Evolutionary conservation across 2,888 invertebrate species (phyloP).

Genomic region (Augochlorella aurata): DNA sequence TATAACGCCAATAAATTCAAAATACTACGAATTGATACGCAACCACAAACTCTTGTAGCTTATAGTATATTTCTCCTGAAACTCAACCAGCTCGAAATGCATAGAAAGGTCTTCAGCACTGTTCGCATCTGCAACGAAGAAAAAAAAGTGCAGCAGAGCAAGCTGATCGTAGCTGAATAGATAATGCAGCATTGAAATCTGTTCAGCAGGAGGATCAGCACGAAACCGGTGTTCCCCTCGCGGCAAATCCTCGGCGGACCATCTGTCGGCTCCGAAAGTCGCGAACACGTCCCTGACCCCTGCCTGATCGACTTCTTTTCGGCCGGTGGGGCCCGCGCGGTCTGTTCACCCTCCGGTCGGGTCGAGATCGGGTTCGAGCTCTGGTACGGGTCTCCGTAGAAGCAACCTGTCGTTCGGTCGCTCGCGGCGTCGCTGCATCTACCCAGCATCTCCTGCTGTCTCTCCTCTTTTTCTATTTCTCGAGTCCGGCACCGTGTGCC

Average conservation of each 20-base stretch:
- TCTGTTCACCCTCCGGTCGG: conserved; percentile 34
- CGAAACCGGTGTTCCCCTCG: background rate
- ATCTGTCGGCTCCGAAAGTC: conserved; percentile 28
- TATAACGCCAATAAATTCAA: no score
- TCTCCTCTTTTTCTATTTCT: conserved; percentile 41
- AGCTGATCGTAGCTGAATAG: background rate
- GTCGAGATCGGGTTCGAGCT: conserved; percentile 2
- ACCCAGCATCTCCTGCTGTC: conserved; percentile 52
- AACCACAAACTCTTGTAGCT: background rate
- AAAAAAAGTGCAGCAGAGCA: background rate
- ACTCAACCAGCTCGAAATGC: background rate
- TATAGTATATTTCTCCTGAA: background rate
- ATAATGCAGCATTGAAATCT: background rate
- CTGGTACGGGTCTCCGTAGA: background rate
- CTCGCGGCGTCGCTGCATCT: conserved; percentile 29
- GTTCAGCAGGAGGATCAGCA: background rate
- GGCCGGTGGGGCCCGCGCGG: conserved; percentile 41
- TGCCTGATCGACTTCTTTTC: conserved; percentile 59
- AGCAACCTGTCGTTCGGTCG: conserved; percentile 61
- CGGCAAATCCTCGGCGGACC: background rate
- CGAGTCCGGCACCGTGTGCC: conserved; percentile 4
- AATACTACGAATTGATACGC: no score
- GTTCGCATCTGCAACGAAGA: background rate
- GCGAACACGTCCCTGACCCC: conserved; percentile 65
- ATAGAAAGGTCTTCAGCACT: background rate